phyloP scores from a whole-genome alignment of 2,888 invertebrate species.

The Melitaea athalia region DNA sequence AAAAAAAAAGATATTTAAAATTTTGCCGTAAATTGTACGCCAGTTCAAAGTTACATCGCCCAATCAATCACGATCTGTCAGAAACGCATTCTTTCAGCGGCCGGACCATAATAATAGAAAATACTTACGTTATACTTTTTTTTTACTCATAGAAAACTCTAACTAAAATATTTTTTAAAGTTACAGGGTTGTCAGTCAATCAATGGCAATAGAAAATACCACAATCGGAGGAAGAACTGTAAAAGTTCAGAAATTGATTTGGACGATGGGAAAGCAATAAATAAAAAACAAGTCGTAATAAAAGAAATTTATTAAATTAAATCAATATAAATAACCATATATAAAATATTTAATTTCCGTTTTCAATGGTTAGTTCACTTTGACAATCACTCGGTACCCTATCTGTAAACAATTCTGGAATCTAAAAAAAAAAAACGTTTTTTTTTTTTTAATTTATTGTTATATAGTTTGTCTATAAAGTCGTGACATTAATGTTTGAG shows the following conservation, averaged over 20 bases:
- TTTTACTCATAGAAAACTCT: too few species aligned
- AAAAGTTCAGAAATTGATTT: constrained; percentile 69
- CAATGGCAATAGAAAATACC: constrained; percentile 73
- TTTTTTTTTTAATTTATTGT: constrained; percentile 9
- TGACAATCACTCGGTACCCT: constrained; percentile 77
- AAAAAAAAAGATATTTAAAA: too few species aligned
- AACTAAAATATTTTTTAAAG: constrained; percentile 42
- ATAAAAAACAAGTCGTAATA: constrained; percentile 33
- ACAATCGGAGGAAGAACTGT: constrained; percentile 71
- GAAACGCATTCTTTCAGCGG: too few species aligned
- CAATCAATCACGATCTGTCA: too few species aligned
- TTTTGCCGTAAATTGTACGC: too few species aligned
- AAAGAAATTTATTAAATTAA: constrained; percentile 25
- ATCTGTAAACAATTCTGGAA: constrained; percentile 77
- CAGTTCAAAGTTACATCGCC: too few species aligned
- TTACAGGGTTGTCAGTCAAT: constrained; percentile 69
- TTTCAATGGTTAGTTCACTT: constrained; percentile 71
- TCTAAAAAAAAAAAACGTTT: constrained; percentile 62
- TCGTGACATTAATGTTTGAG: too few species aligned
- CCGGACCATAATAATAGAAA: too few species aligned
- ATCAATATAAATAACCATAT: constrained; percentile 12
- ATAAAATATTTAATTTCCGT: constrained; percentile 52
- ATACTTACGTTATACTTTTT: too few species aligned
- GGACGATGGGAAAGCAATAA: constrained; percentile 61
- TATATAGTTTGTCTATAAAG: too few species aligned